phyloP scores from a whole-genome alignment of 2,797 vertebrate genomes.

The Sebastolobus altivelis region DNA sequence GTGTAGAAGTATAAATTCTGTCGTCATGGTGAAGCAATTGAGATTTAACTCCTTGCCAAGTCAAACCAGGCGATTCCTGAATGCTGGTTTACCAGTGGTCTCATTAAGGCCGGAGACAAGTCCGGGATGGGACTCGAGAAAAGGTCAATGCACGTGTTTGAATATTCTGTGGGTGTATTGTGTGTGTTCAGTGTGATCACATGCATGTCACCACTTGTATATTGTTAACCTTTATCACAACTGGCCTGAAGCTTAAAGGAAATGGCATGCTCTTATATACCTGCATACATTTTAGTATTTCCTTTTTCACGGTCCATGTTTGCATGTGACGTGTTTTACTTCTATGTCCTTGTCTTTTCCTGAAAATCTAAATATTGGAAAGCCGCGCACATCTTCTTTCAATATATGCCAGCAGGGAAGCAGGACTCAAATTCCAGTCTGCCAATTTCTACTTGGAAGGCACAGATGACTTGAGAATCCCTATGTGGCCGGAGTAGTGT shows the following conservation, averaged over 20 bases:
- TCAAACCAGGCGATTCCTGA: not conserved
- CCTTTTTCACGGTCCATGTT: not conserved
- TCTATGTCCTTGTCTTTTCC: constrained; percentile 1
- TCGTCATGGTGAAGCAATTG: not conserved
- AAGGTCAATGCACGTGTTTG: constrained; percentile 44
- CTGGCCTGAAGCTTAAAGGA: constrained; percentile 12
- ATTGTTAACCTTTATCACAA: constrained; percentile 37
- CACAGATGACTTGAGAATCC: constrained; percentile 44
- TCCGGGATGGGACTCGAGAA: constrained; percentile 20
- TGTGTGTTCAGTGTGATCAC: constrained; percentile 14
- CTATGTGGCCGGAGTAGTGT: constrained; percentile 5
- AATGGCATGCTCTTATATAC: constrained; percentile 24
- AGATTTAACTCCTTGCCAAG: not conserved
- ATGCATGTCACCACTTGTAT: constrained; percentile 20
- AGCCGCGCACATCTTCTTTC: constrained; percentile 33
- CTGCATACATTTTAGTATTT: not conserved
- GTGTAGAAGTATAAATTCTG: not conserved
- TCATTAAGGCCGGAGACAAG: constrained; percentile 31
- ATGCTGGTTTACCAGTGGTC: not conserved
- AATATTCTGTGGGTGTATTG: constrained; percentile 15
- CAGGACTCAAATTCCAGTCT: constrained; percentile 32
- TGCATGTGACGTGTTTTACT: not conserved
- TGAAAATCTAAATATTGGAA: constrained; percentile 34
- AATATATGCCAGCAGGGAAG: constrained; percentile 34
- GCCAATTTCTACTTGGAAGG: constrained; percentile 44